Evolutionary conservation across 92 coral and sea anemone species (phyloP).

Genomic region (Porites divaricata): DNA sequence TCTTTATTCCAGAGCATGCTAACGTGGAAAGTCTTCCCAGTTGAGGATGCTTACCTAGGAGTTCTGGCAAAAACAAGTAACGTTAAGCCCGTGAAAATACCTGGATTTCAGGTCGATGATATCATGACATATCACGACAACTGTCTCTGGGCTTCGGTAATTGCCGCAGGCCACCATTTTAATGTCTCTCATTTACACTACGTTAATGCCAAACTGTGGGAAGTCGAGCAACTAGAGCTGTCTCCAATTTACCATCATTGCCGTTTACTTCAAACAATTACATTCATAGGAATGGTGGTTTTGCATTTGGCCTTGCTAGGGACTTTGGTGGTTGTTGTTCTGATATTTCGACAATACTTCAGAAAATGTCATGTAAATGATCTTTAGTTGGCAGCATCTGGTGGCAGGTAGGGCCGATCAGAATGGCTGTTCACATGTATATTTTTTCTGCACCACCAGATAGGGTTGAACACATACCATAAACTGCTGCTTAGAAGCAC

Average conservation of each 20-base stretch:
- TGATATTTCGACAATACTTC: background rate
- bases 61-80: background rate
- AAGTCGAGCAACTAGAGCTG: background rate
- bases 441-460: too few species aligned
- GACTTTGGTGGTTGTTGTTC: background rate
- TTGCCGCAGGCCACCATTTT: conserved; percentile 3
- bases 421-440: too few species aligned
- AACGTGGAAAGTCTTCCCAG: conserved; percentile 1
- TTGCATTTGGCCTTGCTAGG: background rate
- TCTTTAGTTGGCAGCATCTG: too few species aligned
- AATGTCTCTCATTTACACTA: background rate
- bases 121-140: background rate
- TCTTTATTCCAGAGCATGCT: background rate
- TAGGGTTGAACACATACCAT: too few species aligned
- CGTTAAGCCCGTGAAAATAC: background rate
- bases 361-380: background rate
- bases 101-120: background rate
- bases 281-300: background rate
- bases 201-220: background rate
- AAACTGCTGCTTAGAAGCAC: too few species aligned
- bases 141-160: background rate
- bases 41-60: conserved; percentile 25
- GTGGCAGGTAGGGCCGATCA: too few species aligned
- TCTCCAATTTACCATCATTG: background rate
- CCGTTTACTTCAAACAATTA: background rate